Evolutionary conservation across 2,888 invertebrate species (phyloP).

Genomic region (Molorchus minor): DNA sequence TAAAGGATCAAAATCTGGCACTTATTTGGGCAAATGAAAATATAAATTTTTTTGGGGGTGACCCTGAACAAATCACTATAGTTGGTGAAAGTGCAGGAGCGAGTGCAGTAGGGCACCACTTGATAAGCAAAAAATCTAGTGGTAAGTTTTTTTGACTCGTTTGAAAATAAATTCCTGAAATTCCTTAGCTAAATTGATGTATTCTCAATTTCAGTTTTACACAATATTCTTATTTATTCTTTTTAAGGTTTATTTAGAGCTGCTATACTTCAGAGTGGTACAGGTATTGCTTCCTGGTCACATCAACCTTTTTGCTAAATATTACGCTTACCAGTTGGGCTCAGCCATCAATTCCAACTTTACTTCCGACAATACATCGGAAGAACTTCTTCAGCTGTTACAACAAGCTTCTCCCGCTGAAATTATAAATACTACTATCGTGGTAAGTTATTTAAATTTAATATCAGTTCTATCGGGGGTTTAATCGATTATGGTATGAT

Average conservation of each 20-base stretch:
- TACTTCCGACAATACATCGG: background rate
- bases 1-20: conserved; percentile 34
- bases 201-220: too few species aligned
- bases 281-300: background rate
- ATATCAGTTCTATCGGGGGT: too few species aligned
- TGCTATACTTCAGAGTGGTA: conserved; percentile 27
- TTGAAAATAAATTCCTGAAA: too few species aligned
- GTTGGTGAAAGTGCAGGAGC: conserved; percentile 34
- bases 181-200: too few species aligned
- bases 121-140: conserved; percentile 14
- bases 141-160: too few species aligned
- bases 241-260: conserved; percentile 29
- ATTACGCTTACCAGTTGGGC: conserved; percentile 20
- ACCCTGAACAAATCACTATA: conserved; percentile 24
- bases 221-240: background rate
- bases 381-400: conserved; percentile 4
- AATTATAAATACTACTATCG: background rate
- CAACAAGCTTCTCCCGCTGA: conserved; percentile 6
- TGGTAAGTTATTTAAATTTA: conserved; percentile 13
- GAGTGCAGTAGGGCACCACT: conserved; percentile 26
- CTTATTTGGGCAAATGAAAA: conserved; percentile 31
- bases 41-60: conserved; percentile 32
- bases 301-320: background rate
- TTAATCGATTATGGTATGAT: too few species aligned
- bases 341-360: conserved; percentile 6